Percentiles rank a stretch among this genome's conserved stretches.
These are phyloP conservation scores for Oryzias melastigma DNA, from an alignment of 2,113 vertebrate species.

Conservation along the genomic window DNA sequence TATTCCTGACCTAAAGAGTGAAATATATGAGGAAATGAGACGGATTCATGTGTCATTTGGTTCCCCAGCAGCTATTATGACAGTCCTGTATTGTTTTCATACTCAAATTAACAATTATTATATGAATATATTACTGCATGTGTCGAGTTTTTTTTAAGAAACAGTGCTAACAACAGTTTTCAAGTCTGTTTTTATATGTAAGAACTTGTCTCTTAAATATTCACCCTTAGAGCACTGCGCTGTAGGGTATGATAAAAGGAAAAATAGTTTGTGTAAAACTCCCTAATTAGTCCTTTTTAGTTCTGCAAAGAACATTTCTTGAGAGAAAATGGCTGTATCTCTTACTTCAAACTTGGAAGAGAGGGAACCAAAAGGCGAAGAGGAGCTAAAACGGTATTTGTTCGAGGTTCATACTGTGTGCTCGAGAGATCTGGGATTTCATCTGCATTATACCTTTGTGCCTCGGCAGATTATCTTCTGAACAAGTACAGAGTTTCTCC, in stretches of 20 bases:
- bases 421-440: constrained; percentile 1
- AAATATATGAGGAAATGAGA: too few species aligned
- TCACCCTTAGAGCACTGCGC: neutral
- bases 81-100: too few species aligned
- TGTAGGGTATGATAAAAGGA: constrained; percentile 10
- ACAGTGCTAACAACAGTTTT: neutral
- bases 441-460: constrained; percentile 6
- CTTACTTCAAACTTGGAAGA: constrained; percentile 4
- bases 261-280: constrained; percentile 9
- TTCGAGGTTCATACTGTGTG: neutral
- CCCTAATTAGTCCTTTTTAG: constrained; percentile 40
- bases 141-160: too few species aligned
- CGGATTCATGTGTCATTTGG: too few species aligned
- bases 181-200: neutral
- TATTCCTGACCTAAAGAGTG: too few species aligned
- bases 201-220: constrained; percentile 10
- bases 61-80: too few species aligned
- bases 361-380: constrained; percentile 4
- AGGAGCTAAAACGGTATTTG: constrained; percentile 1
- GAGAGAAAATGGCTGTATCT: neutral
- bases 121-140: too few species aligned
- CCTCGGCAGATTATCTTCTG: neutral
- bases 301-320: constrained; percentile 12
- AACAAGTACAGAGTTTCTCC: neutral
- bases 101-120: too few species aligned